Evolutionary conservation across 2,888 invertebrate species (phyloP), one percentile per base, ranked within the genome.

Genomic region (Drosophila kuntzei): DNA sequence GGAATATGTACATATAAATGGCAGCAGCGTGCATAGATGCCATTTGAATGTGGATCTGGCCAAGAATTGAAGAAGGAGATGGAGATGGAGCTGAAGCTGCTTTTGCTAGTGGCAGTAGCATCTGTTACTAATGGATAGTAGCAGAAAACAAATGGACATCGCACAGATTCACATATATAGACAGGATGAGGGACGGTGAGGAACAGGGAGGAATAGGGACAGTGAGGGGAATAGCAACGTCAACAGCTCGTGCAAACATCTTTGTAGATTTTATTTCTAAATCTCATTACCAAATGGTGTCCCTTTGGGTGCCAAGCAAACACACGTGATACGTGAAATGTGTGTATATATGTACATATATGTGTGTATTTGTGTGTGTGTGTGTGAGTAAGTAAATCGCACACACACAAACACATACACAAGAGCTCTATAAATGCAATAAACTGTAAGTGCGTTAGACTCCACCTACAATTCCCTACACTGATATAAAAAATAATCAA

Each of bases 81-180:
- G 41, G 16, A 39, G 53, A 14, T 25, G 46, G 32, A 29, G 29
- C 27, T 51, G 51, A n/a, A 37, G 34, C 61, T 47, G 80, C 46
- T 68, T 64, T 73, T 87, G 82, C 39, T 62, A 64, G 79, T 87
- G 79, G 82, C 79, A 81, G 88, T 66, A 83, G 76, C 84, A 85
- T 85, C 84, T 85, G 84, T 79, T 87, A 79, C 89, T 85, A 85
- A 85, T 85, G 84, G 84, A 89, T 73, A 80, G 83, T 71, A 86
- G 88, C 78, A 79, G 88, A 80, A 88, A 88, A 84, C 83, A 88
- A 84, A 90, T 90, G 87, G 87, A 90, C 90, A 89, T 57, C 71
- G 82, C 73, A 76, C 73, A 76, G 68, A 87, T 80, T 79, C 72
- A 53, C 51, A 76, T 46, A 59, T 27, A 59, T 29, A 67, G 14